Conservation (phyloP, 2,797 vertebrate species). For the Amblyraja radiata region DNA sequence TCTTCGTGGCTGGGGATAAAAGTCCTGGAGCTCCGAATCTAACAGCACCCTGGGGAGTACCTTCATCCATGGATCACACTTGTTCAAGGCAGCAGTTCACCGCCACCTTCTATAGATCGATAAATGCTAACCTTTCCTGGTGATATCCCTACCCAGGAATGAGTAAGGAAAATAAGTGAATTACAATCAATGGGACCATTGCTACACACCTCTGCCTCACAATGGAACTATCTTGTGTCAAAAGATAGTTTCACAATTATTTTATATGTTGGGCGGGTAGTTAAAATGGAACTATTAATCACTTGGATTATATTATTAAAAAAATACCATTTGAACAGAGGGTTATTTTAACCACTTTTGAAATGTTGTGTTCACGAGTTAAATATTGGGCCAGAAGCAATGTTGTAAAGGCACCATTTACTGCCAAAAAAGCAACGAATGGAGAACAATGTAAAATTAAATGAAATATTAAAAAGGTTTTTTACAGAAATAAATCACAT, state of each 20-base stretch:
- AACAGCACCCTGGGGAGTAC: too few relatives aligned
- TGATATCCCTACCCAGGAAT: too few relatives aligned
- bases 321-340: background rate
- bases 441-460: background rate
- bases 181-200: background rate
- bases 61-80: too few relatives aligned
- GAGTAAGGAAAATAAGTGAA: too few relatives aligned
- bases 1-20: too few relatives aligned
- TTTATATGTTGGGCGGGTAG: background rate
- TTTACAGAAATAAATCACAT: background rate
- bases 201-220: background rate
- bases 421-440: background rate
- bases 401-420: background rate
- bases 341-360: background rate
- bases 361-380: background rate
- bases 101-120: too few relatives aligned
- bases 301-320: background rate
- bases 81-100: too few relatives aligned
- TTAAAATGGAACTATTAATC: background rate
- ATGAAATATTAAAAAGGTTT: background rate
- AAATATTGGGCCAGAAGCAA: background rate
- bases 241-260: background rate
- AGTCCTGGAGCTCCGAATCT: too few relatives aligned
- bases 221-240: background rate
- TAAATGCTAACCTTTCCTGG: too few relatives aligned